Evolutionary conservation across 2,113 vertebrate species (phyloP), one percentile per base, ranked within the genome.

Genomic region (Clarias macrocephalus): DNA sequence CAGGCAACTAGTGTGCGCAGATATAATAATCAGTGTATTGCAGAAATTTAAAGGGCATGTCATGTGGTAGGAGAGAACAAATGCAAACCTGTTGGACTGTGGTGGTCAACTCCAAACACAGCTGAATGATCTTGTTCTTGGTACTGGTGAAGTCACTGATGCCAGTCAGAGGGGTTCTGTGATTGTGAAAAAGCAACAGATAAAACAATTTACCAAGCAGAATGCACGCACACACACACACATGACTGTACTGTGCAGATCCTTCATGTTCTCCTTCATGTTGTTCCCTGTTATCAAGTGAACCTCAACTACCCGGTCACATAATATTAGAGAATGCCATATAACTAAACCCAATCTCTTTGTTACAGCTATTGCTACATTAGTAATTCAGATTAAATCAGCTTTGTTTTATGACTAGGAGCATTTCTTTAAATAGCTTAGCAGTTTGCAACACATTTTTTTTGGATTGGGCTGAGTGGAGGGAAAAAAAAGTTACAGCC

Each of bases 41-140:
- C 23, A 62, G 10, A 59, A 59, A 60, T 52, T 8, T 56, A 77
- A 57, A 21, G 65, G 9, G 54, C n/a, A 79, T 37, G n/a, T 70
- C 19, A 72, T 77, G 25, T 4, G 72, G 52, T 48, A 54, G 42
- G 18, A 42, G 19, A 77, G 42, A 66, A 48, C 42, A 87, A 84
- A 87, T 88, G 89, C 96, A 94, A 91, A 99, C 98, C 98, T 99
- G 97, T 92, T 99, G 98, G 92, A 99, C 98, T 72, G 97, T 96
- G 79, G 98, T 99, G 80, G 98, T 99, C 91, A 99, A 95, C 90
- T 99, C 97, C 94, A 99, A 94, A 92, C 98, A 99, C 82, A 99
- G 96, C 88, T 99, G 98, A 92, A 99, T 99, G 92, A 99, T 98
- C 94, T 98, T 98, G 94, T 99, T 99, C 96, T 99, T 99, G 77